Evolutionary conservation across 2,113 vertebrate species (phyloP).

Genomic region (Octodon degus): DNA sequence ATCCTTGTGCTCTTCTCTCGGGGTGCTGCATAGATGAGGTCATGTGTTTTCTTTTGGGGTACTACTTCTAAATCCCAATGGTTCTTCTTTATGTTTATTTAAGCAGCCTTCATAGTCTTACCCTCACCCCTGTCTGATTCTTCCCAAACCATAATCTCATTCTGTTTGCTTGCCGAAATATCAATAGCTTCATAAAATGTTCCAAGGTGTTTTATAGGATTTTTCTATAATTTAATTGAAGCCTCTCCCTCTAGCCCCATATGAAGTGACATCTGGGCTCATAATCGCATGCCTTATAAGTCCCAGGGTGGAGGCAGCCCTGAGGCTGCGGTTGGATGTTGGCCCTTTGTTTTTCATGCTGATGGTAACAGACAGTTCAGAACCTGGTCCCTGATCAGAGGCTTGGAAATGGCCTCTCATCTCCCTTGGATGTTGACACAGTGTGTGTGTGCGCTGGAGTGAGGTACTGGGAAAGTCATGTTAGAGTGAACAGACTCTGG

Average conservation of each 20-base stretch:
- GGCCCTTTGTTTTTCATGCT: neutral
- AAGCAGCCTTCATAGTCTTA: too few relatives aligned
- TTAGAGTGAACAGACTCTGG: slow-evolving; percentile 45
- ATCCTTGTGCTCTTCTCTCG: neutral
- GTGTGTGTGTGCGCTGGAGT: neutral
- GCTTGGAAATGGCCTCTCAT: slow-evolving; percentile 43
- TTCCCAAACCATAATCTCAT: neutral
- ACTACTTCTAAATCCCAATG: neutral
- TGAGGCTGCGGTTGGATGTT: slow-evolving; percentile 34
- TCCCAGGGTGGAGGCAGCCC: slow-evolving; percentile 22
- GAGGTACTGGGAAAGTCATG: slow-evolving; percentile 5
- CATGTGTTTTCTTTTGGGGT: neutral
- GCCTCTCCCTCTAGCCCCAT: slow-evolving; percentile 19
- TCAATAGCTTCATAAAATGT: slow-evolving; percentile 48
- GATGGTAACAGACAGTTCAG: slow-evolving; percentile 44
- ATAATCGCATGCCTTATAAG: slow-evolving; percentile 46
- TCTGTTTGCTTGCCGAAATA: slow-evolving; percentile 32
- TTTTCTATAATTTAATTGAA: slow-evolving; percentile 67
- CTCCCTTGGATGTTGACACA: slow-evolving; percentile 38
- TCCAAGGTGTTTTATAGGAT: slow-evolving; percentile 64
- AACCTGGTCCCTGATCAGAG: slow-evolving; percentile 17
- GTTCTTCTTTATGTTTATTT: neutral
- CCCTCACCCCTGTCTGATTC: fast-evolving
- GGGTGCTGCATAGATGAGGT: neutral
- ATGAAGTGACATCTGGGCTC: slow-evolving; percentile 47